Percentiles rank a stretch among this genome's conserved stretches.
Conservation (phyloP, 2,113 vertebrate species). For the Riparia riparia region DNA sequence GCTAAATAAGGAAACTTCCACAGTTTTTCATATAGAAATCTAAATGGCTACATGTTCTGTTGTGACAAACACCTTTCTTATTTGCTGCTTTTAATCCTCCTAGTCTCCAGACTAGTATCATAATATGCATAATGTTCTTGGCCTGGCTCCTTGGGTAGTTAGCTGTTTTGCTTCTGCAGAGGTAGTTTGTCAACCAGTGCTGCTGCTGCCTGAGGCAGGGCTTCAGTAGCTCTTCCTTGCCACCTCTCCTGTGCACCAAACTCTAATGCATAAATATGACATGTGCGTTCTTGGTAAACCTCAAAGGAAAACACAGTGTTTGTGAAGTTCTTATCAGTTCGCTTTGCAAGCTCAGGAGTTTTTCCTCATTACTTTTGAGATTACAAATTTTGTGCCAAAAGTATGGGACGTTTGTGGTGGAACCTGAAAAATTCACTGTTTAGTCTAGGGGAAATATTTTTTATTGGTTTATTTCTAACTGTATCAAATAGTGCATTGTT, state of each 20-base stretch:
- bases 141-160: not conserved
- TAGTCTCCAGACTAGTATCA: not conserved
- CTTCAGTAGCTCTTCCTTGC: not conserved
- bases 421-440: not conserved
- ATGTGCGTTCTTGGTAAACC: not conserved
- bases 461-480: not conserved
- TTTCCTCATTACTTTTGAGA: not conserved
- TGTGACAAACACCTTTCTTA: not conserved
- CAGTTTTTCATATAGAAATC: not conserved
- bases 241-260: not conserved
- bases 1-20: not conserved
- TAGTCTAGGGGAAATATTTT: not conserved
- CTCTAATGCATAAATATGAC: fast-evolving
- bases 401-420: not conserved
- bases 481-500: not conserved
- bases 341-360: not conserved
- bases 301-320: not conserved
- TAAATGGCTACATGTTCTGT: not conserved
- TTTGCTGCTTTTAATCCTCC: not conserved
- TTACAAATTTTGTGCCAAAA: not conserved
- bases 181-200: not conserved
- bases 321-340: not conserved
- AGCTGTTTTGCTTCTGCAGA: not conserved
- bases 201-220: not conserved
- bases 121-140: not conserved